Evolutionary conservation across 2,797 vertebrate genomes (phyloP).

Genomic region (Dromococcyx pavoninus): DNA sequence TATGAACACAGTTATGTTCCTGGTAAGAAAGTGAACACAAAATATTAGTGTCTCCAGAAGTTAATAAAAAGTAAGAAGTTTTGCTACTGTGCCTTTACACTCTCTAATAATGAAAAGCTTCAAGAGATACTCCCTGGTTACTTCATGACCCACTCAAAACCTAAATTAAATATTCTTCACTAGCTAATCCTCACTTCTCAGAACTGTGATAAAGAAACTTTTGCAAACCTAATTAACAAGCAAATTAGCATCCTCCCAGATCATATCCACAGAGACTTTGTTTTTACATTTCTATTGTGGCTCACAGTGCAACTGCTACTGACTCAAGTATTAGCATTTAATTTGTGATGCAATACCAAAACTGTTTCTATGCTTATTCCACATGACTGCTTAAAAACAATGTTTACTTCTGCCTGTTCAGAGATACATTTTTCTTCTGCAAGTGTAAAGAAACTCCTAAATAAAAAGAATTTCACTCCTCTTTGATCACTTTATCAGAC

Average conservation of each 20-base stretch:
- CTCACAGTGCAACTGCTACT: neutral
- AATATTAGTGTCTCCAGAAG: neutral
- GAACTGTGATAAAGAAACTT: constrained; percentile 26
- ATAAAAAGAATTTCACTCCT: neutral
- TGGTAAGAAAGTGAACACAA: neutral
- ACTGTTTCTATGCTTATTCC: neutral
- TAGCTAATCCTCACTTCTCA: neutral
- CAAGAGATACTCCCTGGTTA: neutral
- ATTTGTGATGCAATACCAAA: neutral
- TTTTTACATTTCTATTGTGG: neutral
- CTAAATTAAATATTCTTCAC: constrained; percentile 12
- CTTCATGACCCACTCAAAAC: constrained; percentile 2
- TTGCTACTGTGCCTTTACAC: neutral
- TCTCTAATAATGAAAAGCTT: neutral
- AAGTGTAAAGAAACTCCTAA: neutral
- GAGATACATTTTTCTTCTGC: neutral
- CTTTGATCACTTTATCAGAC: neutral
- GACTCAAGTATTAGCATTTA: constrained; percentile 2
- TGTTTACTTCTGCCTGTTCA: neutral
- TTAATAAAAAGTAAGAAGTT: neutral
- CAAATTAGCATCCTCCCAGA: constrained; percentile 15
- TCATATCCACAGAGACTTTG: constrained; percentile 4
- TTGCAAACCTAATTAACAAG: constrained; percentile 39
- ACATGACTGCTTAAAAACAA: neutral
- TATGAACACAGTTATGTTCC: neutral